Base-by-base conservation (phyloP, 2,888 invertebrate species). In the Microplitis deprimator region DNA sequence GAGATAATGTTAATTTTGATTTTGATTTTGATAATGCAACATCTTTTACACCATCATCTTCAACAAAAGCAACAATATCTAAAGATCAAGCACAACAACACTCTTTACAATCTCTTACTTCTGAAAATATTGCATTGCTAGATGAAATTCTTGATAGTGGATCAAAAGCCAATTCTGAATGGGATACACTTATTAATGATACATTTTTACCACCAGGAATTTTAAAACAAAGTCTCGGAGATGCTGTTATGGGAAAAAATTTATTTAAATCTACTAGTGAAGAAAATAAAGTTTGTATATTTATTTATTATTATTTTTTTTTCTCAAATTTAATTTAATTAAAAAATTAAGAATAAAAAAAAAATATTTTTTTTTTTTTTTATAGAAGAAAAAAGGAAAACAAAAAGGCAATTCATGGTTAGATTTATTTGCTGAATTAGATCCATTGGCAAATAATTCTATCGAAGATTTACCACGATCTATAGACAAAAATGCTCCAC, bases 371-470 rank as follows among this genome's bases (percentile, higher is more conserved):
- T 50, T 73, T 50, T 50, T 73, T 72, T 62, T 68, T 10, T 70
- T 62, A 85, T 85, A 85, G 79, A 87, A 84, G 71, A 81, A 73
- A 67, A 81, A 85, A 79, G 84, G 84, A 13, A 86, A 89, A 78
- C 90, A 91, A 61, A 92, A 92, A 82, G 93, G 91, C 83, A 92
- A 92, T 79, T 86, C 91, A 1, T 98, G 98, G 98, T 94, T 96
- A 87, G 96, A 96, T 90, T 91, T 98, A 74, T 98, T 98, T 91
- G 96, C 97, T 61, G 98, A 98, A 90, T 90, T 98, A 77, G 98
- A 98, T 91, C 98, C 98, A 0, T 91, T 98, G 59, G 94, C 96
- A 10, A 97, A 97, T 91, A 96, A 96, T 62, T 95, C 96, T 83
- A 85, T 88, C 82, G 89, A 89, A 69, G 87, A 83, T 80, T 81